Evolutionary conservation across 2,113 vertebrate genomes (phyloP).

Genomic region (Silurus glanis): DNA sequence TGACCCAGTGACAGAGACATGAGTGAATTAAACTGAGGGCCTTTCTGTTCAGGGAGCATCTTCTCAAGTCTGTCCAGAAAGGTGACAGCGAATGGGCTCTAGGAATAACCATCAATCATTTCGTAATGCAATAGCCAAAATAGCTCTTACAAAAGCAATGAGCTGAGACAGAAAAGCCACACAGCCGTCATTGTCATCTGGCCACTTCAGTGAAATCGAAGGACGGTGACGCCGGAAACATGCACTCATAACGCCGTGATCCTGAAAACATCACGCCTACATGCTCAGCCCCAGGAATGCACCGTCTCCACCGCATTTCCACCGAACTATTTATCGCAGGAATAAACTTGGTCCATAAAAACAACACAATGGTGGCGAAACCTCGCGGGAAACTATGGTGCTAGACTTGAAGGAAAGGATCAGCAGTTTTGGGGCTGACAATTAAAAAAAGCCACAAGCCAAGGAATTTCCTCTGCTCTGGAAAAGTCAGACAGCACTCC

Average conservation of each 20-base stretch:
- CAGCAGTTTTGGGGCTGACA: constrained; percentile 21
- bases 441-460: constrained; percentile 52
- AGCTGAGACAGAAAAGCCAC: not conserved
- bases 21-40: constrained; percentile 36
- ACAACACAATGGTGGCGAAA: constrained; percentile 14
- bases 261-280: constrained; percentile 13
- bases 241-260: not conserved
- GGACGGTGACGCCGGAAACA: not conserved
- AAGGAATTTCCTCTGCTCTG: constrained; percentile 50
- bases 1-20: constrained; percentile 33
- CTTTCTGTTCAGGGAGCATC: constrained; percentile 23
- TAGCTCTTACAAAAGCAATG: not conserved
- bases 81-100: not conserved
- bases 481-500: constrained; percentile 2
- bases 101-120: not conserved
- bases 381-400: not conserved
- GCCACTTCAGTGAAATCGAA: not conserved
- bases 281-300: constrained; percentile 21
- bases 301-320: constrained; percentile 1
- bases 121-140: not conserved
- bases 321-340: constrained; percentile 32
- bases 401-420: constrained; percentile 35
- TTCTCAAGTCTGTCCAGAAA: not conserved
- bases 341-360: constrained; percentile 33
- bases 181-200: not conserved